Evolutionary conservation across 2,888 invertebrate species (phyloP), one percentile per base, ranked within the genome.

Genomic region (Celastrina argiolus): DNA sequence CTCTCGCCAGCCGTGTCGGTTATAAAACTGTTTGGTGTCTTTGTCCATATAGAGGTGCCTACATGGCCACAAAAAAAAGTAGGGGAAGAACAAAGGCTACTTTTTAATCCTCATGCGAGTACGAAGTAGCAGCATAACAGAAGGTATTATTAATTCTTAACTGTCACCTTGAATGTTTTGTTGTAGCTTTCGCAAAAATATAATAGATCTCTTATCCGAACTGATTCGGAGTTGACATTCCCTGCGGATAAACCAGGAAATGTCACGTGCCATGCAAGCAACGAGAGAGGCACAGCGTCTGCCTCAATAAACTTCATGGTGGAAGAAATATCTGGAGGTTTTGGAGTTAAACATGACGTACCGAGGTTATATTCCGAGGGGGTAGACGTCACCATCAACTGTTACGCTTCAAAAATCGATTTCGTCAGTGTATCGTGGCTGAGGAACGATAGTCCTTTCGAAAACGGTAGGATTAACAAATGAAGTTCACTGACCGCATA

Each of bases 371-470:
- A 79, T 66, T 68, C 82, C 2, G 78, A 88, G 73, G 75, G 78
- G 26, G 73, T 83, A 12, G 70, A 74, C 7, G 78, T 85, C 1
- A 70, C 68, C 7, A 56, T 85, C 3, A 78, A 77, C 64, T 91
- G 90, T 71, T 71, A 83, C 36, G 90, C 86, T 36, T 88, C 89
- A 0, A 78, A 74, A 69, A 82, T 85, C 68, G 76, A 84, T 14
- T 89, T 79, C 69, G 22, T 63, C 1, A 80, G 78, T 67, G 79
- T 87, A 0, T 78, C 79, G n/a, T 91, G 90, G 90, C 42, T 73
- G 3, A 76, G 75, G 28, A 69, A 69, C 18, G 71, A 79, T 28
- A 58, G 8, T 18, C 31, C 26, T 14, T 26, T 71, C 42, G 78
- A 84, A 84, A 70, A 76, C 74, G 68, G 63, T 65, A 14, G 51